These are phyloP conservation scores for Podiceps cristatus DNA, from an alignment of 2,113 vertebrate species.

Conservation along the genomic window DNA sequence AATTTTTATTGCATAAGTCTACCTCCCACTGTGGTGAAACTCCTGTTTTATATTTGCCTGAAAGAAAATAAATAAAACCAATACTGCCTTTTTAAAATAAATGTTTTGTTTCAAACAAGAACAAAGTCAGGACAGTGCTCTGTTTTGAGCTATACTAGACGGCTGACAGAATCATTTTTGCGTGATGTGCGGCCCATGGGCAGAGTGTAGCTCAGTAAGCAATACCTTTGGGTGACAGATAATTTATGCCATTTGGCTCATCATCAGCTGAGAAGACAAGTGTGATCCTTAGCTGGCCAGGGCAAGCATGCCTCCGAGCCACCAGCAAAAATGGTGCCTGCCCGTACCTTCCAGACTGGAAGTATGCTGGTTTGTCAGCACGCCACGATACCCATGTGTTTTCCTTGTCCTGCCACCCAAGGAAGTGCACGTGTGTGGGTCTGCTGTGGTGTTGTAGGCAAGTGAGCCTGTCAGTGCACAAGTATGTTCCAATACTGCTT, in stretches of 20 bases:
- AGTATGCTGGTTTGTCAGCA: neutral
- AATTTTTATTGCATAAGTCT: neutral
- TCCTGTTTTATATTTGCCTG: neutral
- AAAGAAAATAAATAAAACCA: neutral
- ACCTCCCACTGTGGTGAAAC: neutral
- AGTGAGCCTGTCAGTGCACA: neutral
- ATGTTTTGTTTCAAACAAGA: neutral
- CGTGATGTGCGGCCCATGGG: neutral
- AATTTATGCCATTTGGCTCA: neutral
- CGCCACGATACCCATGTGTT: fast-evolving
- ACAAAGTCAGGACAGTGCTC: neutral
- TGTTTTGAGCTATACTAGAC: neutral
- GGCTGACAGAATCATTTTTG: neutral
- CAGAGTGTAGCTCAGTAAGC: neutral
- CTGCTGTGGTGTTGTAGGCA: neutral
- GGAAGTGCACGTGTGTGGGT: neutral
- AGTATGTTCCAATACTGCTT: neutral
- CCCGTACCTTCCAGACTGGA: neutral
- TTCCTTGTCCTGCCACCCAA: neutral
- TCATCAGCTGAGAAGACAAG: neutral
- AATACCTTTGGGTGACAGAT: neutral
- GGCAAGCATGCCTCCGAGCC: neutral
- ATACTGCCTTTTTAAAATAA: neutral
- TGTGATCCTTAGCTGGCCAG: neutral
- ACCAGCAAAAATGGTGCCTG: neutral